Conservation (phyloP, 2,888 invertebrate genomes). For the Drosophila conformis region DNA sequence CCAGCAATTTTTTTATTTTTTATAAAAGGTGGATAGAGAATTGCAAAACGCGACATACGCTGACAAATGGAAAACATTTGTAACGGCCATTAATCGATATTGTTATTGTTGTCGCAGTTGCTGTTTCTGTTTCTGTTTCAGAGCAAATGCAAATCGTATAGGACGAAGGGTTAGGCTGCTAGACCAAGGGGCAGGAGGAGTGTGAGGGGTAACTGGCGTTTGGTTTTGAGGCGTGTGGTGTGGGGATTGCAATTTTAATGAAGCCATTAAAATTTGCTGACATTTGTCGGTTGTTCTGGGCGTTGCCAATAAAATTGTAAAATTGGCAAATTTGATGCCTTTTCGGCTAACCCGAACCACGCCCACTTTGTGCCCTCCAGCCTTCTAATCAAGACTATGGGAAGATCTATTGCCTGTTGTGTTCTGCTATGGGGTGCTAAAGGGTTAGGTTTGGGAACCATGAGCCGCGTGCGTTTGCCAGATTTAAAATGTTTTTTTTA, state of each 20-base stretch:
- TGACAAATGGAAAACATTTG: constrained; percentile 80
- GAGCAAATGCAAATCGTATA: constrained; percentile 69
- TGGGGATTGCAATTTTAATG: constrained; percentile 61
- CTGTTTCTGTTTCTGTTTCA: constrained; percentile 14
- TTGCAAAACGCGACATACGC: constrained; percentile 63
- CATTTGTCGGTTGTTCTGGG: constrained; percentile 72
- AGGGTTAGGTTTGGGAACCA: constrained; percentile 52
- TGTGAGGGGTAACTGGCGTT: constrained; percentile 3
- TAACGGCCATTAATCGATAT: constrained; percentile 79
- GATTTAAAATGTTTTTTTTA: constrained; percentile 6
- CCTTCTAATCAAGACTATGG: constrained; percentile 13
- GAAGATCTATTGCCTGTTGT: constrained; percentile 41
- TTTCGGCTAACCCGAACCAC: constrained; percentile 38
- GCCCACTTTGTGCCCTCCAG: constrained; percentile 43
- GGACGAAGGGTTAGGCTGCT: constrained; percentile 52
- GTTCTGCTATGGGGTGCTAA: constrained; percentile 41
- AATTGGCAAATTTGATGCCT: constrained; percentile 65
- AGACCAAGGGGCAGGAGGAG: constrained; percentile 1
- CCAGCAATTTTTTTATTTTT: constrained; percentile 21
- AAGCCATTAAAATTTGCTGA: constrained; percentile 78
- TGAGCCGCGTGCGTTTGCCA: constrained; percentile 50
- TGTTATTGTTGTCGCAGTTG: constrained; percentile 44
- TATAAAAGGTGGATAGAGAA: constrained; percentile 8
- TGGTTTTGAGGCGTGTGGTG: constrained; percentile 8
- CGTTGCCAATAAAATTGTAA: constrained; percentile 69